Evolutionary conservation across 2,797 vertebrate genomes (phyloP).

Genomic region (Muscicapa comitata): DNA sequence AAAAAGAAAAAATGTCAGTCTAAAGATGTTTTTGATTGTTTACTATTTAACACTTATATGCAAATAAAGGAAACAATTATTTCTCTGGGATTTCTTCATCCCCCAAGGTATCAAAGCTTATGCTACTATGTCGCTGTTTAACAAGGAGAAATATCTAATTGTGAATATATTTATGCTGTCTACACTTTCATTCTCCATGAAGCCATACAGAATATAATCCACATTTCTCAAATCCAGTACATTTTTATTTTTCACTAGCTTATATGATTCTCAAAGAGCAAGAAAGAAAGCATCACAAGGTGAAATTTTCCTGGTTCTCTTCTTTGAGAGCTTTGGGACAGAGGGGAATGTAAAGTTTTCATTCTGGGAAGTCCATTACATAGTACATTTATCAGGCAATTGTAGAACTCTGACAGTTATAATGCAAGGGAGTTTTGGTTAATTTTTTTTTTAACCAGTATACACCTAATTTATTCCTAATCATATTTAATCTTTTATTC

Average conservation of each 20-base stretch:
- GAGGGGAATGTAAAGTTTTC: background rate
- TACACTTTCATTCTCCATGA: background rate
- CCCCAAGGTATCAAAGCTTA: background rate
- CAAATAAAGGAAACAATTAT: background rate
- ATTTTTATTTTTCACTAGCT: background rate
- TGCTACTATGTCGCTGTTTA: background rate
- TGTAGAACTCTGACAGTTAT: background rate
- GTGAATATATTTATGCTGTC: background rate
- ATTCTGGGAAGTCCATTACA: background rate
- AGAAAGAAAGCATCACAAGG: background rate
- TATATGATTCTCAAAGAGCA: background rate
- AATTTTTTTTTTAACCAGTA: background rate
- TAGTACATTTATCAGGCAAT: background rate
- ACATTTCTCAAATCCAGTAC: accelerated
- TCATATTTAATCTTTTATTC: background rate
- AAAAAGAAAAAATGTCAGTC: conserved; percentile 26
- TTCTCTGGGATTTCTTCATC: background rate
- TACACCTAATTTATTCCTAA: background rate
- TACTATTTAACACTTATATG: background rate
- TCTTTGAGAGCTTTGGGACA: background rate
- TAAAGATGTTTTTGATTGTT: conserved; percentile 26
- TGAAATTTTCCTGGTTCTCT: background rate
- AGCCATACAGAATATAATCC: background rate
- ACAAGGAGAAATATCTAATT: background rate
- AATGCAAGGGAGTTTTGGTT: background rate